A percentile compares a stretch with the other conserved stretches of the same genome.
phyloP scores from a whole-genome alignment of 2,113 vertebrate species.

The Ciconia maguari region DNA sequence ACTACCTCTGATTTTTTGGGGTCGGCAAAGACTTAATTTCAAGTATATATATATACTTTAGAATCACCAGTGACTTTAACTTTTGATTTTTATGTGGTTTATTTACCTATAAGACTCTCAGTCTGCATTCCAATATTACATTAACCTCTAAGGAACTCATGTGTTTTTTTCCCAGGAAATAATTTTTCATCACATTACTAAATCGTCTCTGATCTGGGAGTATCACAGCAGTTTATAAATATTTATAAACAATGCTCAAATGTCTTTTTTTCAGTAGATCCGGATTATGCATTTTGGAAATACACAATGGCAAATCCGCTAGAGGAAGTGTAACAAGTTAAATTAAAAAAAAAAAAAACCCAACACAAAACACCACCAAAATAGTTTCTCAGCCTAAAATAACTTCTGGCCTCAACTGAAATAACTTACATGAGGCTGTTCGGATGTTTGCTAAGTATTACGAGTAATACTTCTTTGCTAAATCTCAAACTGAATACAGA shows the following conservation, averaged over 20 bases:
- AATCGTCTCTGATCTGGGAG: not conserved
- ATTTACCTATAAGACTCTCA: not conserved
- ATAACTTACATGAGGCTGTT: not conserved
- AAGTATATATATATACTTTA: not conserved
- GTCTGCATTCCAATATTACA: not conserved
- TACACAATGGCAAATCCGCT: not conserved
- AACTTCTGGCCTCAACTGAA: not conserved
- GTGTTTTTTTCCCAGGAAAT: not conserved
- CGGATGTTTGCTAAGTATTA: not conserved
- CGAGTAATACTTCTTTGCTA: not conserved
- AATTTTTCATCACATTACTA: not conserved
- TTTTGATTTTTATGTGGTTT: not conserved
- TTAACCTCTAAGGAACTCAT: not conserved
- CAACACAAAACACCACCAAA: not conserved
- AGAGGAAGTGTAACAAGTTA: not conserved
- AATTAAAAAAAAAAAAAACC: not conserved
- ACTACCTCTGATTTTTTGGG: not conserved
- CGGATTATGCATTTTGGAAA: not conserved
- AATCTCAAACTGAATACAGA: not conserved
- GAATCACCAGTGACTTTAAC: not conserved
- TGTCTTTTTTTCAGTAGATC: not conserved
- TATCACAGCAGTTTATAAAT: not conserved
- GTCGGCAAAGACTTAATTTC: not conserved
- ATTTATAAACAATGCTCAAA: constrained; percentile 1
- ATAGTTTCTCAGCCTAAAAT: not conserved